phyloP scores from a whole-genome alignment of 2,797 vertebrate genomes.

The Coluber constrictor region DNA sequence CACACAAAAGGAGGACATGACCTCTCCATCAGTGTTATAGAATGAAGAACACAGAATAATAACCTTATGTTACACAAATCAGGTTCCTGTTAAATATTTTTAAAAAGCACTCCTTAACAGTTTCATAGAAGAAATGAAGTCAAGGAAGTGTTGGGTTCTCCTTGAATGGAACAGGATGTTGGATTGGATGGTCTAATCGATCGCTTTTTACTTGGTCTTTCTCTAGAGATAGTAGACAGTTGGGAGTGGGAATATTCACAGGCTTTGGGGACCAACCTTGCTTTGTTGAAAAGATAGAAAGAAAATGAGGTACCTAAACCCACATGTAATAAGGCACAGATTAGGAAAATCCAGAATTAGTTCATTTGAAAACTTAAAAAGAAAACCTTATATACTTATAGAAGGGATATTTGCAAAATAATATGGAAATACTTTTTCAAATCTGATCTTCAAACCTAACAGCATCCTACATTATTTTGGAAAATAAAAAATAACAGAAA shows the following conservation, averaged over 20 bases:
- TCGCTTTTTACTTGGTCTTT: background rate
- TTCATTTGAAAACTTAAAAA: background rate
- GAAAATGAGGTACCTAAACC: background rate
- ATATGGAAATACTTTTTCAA: background rate
- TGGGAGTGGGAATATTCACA: background rate
- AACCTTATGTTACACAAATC: background rate
- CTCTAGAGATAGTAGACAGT: background rate
- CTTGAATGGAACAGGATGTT: background rate
- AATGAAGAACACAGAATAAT: background rate
- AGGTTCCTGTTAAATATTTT: background rate
- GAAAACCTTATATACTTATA: background rate
- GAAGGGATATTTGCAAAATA: background rate
- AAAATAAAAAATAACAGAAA: background rate
- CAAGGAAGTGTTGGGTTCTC: background rate
- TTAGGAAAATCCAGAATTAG: background rate
- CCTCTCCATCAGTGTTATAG: background rate
- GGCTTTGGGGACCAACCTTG: background rate
- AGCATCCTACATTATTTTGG: background rate
- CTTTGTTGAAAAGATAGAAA: background rate
- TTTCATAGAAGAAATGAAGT: background rate
- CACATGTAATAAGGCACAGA: background rate
- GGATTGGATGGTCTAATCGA: background rate
- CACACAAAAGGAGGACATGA: background rate
- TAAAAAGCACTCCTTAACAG: background rate
- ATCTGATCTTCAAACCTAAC: background rate